Percentiles rank a stretch among this genome's conserved stretches.
Evolutionary conservation across 2,888 invertebrate genomes (phyloP).

Genomic region (Spilosoma lubricipeda): DNA sequence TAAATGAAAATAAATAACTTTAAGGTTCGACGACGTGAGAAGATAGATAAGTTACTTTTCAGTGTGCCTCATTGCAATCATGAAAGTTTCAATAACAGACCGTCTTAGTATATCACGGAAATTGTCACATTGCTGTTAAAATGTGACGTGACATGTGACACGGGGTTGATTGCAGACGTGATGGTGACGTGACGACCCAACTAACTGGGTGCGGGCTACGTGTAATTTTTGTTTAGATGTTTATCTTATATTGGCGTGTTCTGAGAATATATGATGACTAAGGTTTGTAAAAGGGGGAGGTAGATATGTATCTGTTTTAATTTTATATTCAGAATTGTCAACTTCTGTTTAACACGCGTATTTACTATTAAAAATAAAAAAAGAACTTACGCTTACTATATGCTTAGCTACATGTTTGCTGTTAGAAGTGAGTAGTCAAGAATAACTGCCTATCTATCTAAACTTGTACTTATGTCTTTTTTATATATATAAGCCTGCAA

Average conservation of each 20-base stretch:
- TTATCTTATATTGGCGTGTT: constrained; percentile 44
- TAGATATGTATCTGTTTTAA: neutral
- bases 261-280: constrained; percentile 22
- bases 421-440: too few species aligned
- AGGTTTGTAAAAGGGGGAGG: neutral
- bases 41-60: neutral
- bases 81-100: constrained; percentile 16
- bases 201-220: constrained; percentile 43
- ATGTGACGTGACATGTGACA: constrained; percentile 48
- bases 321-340: neutral
- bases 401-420: too few species aligned
- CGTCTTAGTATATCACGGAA: constrained; percentile 17
- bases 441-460: too few species aligned
- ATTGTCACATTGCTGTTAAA: constrained; percentile 32
- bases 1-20: neutral
- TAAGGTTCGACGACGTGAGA: neutral
- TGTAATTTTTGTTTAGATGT: constrained; percentile 47
- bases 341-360: neutral
- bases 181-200: constrained; percentile 43
- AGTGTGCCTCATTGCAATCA: neutral
- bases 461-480: too few species aligned
- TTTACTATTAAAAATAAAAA: too few species aligned
- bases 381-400: too few species aligned
- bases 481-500: too few species aligned
- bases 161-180: constrained; percentile 49